A percentile compares a stretch with the other conserved stretches of the same genome.
These are phyloP conservation scores for Odocoileus hemionus DNA, from an alignment of 2,113 vertebrate species.

Conservation along the genomic window DNA sequence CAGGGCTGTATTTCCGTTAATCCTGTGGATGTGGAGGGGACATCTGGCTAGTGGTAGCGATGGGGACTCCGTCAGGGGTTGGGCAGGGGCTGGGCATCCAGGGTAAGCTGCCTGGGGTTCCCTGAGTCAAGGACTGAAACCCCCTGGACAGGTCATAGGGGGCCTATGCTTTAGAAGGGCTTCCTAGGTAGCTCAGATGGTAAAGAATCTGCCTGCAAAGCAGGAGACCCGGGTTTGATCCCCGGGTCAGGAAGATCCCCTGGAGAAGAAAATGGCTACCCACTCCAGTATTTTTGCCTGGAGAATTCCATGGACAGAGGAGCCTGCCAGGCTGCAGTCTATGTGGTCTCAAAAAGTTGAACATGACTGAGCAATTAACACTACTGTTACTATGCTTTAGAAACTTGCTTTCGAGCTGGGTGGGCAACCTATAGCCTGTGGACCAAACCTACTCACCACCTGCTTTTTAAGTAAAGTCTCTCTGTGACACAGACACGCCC, in stretches of 20 bases:
- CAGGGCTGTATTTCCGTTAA: constrained; percentile 88
- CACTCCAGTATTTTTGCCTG: background rate
- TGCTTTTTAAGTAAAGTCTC: background rate
- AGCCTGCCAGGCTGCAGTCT: background rate
- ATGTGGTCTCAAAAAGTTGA: background rate
- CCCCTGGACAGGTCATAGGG: background rate
- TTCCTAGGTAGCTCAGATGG: background rate
- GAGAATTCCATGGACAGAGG: background rate
- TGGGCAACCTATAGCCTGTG: background rate
- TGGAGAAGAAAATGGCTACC: background rate
- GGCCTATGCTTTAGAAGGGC: background rate
- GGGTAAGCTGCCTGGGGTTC: background rate
- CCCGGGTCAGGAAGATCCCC: background rate
- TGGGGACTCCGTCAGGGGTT: background rate
- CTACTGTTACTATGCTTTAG: background rate
- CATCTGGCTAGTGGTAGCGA: constrained; percentile 30
- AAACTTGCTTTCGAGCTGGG: background rate
- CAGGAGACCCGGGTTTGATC: background rate
- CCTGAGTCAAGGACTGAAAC: background rate
- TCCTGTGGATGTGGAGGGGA: constrained; percentile 83
- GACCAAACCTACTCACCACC: background rate
- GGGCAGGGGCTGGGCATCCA: background rate
- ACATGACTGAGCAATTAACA: background rate
- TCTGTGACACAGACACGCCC: fast-evolving
- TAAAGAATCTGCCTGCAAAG: background rate